These are phyloP conservation scores for Lepidurus apus DNA, from an alignment of 1,140 invertebrate genomes.

Conservation along the genomic window DNA sequence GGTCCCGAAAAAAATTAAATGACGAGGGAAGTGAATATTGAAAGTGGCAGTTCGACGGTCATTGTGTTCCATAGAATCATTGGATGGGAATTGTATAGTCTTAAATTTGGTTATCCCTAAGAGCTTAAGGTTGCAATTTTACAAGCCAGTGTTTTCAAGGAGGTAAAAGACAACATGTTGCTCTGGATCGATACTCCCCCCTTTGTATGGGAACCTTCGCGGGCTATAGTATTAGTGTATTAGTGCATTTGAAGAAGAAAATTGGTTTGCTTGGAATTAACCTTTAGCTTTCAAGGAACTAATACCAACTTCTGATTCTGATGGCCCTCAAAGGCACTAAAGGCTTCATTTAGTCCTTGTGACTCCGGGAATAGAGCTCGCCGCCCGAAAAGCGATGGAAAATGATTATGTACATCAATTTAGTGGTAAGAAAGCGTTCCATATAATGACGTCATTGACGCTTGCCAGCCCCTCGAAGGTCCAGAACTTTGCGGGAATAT, in stretches of 20 bases:
- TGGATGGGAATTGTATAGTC: not conserved
- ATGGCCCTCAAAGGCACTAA: not conserved
- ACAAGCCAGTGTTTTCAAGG: not conserved
- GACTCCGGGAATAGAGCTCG: not conserved
- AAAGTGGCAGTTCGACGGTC: not conserved
- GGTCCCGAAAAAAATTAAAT: slow-evolving; percentile 2
- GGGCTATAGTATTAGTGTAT: not conserved
- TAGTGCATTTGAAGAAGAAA: not conserved
- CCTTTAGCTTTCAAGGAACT: not conserved
- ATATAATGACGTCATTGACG: not conserved
- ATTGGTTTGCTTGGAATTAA: slow-evolving; percentile 13
- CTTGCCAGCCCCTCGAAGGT: not conserved
- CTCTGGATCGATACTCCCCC: slow-evolving; percentile 3
- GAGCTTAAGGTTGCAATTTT: slow-evolving; percentile 15
- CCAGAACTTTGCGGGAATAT: not conserved
- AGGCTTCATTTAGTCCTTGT: not conserved
- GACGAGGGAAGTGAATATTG: not conserved
- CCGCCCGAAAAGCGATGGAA: not conserved
- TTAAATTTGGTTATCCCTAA: slow-evolving; percentile 14
- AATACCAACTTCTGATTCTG: not conserved
- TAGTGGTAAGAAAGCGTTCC: not conserved
- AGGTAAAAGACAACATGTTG: slow-evolving; percentile 9
- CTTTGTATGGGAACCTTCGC: not conserved
- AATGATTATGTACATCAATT: not conserved
- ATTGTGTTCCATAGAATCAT: slow-evolving; percentile 1